Evolutionary conservation across 2,113 vertebrate genomes (phyloP).

Genomic region (Pelecanoides urinatrix): DNA sequence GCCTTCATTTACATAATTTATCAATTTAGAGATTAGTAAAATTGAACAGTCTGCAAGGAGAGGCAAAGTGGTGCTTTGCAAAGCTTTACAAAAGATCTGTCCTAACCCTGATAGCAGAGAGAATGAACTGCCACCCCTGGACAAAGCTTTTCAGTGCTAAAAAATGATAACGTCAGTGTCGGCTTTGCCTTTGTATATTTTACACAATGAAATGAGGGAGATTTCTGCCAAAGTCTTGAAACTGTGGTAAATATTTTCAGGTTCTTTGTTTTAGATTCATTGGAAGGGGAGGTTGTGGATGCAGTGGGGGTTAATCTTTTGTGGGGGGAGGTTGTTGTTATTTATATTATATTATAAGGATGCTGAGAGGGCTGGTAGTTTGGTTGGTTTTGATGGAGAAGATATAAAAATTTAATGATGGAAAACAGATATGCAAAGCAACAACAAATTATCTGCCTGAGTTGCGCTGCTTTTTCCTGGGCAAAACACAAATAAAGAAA

Average conservation of each 20-base stretch:
- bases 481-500: conserved; percentile 25
- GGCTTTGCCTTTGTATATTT: neutral
- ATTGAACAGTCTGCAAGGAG: neutral
- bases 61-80: neutral
- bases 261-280: neutral
- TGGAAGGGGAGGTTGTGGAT: neutral
- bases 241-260: neutral
- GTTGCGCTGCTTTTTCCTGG: neutral
- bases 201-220: neutral
- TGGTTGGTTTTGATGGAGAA: conserved; percentile 6
- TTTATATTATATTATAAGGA: neutral
- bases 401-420: conserved; percentile 43
- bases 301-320: neutral
- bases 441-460: conserved; percentile 52
- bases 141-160: neutral
- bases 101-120: neutral
- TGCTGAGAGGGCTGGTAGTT: neutral
- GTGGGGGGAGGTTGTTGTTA: neutral
- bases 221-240: neutral
- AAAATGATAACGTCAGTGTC: neutral
- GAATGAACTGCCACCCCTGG: neutral
- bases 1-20: neutral
- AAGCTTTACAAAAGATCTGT: neutral
- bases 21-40: neutral
- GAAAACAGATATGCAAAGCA: conserved; percentile 47